Base-by-base conservation (phyloP, 2,113 vertebrate genomes). In the Aphyosemion australe region DNA sequence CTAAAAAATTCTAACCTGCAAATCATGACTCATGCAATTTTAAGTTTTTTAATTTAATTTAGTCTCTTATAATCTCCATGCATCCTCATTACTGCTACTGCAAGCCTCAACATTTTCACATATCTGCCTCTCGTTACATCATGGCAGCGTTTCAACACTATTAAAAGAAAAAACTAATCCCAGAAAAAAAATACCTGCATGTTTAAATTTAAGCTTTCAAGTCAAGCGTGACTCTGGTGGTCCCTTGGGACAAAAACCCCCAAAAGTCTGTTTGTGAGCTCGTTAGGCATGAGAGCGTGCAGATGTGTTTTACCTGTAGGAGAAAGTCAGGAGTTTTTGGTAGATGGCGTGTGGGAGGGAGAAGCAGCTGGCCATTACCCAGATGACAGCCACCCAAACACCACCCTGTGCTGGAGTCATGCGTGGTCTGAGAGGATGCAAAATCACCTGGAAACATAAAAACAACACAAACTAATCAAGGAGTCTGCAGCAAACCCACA, bases 341-440 rank as follows among this genome's bases (percentile, higher is more conserved):
- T 95, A 97, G 90, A 98, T 95, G 6, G 96, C 96, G 15, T 98
- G 97, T 6, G 97, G 96, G 13, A 98, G 93, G 5, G 97, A 98
- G 78, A 98, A 98, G 78, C 94, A 94, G 3, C 91, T 88, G 16
- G 94, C 95, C 97, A 97, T 93, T 60, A 95, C 89, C 97, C 97
- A 98, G 76, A 98, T 96, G 51, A 94, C 61, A 11, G 80, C 75
- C 1, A 98, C 90, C 78, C 90, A 97, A 55, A 94, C 57, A 14
- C 93, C 70, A 0, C 95, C 95, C 79, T 93, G 94, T 15, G 87
- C 80, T 5, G 83, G 86, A 13, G 95, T 94, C 90, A 97, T 92
- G 55, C 95, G 93, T 32, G 95, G 95, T 76, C 95, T 95, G 69
- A 98, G 62, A 0, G 96, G 97, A 50, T 97, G 92, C 88, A 98